These are phyloP conservation scores for Eristalis arbustorum DNA, from an alignment of 2,888 invertebrate species.

Conservation along the genomic window DNA sequence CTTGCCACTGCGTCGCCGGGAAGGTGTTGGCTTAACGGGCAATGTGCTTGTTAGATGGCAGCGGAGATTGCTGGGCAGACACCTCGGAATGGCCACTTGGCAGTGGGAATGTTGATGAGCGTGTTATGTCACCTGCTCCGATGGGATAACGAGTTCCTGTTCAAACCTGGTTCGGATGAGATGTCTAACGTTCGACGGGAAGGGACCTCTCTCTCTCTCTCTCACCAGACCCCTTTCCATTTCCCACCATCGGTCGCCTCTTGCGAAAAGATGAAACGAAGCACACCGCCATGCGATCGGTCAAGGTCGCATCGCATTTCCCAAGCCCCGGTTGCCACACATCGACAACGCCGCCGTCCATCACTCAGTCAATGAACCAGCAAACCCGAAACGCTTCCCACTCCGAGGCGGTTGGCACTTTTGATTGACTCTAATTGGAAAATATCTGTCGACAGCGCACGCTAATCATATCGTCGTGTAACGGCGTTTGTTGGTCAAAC, in stretches of 20 bases:
- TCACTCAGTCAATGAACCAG: background rate
- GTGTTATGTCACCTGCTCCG: too few species aligned
- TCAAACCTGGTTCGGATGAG: too few species aligned
- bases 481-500: constrained; percentile 42
- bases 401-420: constrained; percentile 8
- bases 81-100: too few species aligned
- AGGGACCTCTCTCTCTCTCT: too few species aligned
- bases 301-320: background rate
- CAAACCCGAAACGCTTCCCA: background rate
- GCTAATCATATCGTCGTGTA: constrained; percentile 58
- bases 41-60: too few species aligned
- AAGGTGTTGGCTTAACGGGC: too few species aligned
- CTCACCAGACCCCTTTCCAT: too few species aligned
- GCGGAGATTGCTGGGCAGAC: too few species aligned
- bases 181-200: too few species aligned
- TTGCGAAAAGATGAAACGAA: background rate
- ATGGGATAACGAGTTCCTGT: too few species aligned
- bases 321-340: background rate
- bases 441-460: constrained; percentile 44
- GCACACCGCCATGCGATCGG: background rate
- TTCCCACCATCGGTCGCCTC: background rate
- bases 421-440: constrained; percentile 63
- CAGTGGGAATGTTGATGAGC: too few species aligned
- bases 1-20: too few species aligned
- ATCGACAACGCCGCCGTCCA: background rate